phyloP scores from a whole-genome alignment of 2,888 invertebrate genomes.

The Drosophila glabriapex region DNA sequence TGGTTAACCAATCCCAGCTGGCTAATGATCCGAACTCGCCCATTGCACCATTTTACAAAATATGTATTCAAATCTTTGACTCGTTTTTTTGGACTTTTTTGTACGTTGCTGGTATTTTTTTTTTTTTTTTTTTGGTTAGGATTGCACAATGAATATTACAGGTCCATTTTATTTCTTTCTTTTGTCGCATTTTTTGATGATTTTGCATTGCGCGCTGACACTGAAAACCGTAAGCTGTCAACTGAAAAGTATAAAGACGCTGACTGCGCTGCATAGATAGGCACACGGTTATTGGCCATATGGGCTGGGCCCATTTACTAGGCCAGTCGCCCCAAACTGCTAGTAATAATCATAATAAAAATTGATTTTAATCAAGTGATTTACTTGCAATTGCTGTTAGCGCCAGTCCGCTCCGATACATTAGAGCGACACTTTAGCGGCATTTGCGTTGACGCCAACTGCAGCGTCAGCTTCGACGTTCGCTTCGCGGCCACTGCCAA shows the following conservation, averaged over 20 bases:
- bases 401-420: slow-evolving; percentile 32
- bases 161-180: slow-evolving; percentile 44
- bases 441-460: slow-evolving; percentile 9
- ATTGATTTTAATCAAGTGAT: slow-evolving; percentile 73
- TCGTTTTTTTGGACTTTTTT: slow-evolving; percentile 25
- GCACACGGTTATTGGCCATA: slow-evolving; percentile 6
- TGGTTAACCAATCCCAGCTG: slow-evolving; percentile 65
- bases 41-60: slow-evolving; percentile 68
- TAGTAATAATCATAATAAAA: slow-evolving; percentile 63
- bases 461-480: slow-evolving; percentile 11
- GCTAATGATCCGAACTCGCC: slow-evolving; percentile 65
- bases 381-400: slow-evolving; percentile 73
- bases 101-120: background rate
- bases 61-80: slow-evolving; percentile 72
- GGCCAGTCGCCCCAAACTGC: slow-evolving; percentile 39
- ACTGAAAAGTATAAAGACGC: slow-evolving; percentile 45
- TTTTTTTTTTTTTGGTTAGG: slow-evolving; percentile 23
- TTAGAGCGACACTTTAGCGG: slow-evolving; percentile 40
- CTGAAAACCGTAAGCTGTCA: slow-evolving; percentile 49
- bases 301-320: slow-evolving; percentile 38
- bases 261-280: slow-evolving; percentile 21
- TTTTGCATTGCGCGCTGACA: slow-evolving; percentile 61
- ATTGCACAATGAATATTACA: slow-evolving; percentile 70
- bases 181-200: slow-evolving; percentile 29
- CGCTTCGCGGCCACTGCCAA: slow-evolving; percentile 11